A percentile compares a stretch with the other conserved stretches of the same genome.
Conservation (phyloP, 2,113 vertebrate species). For the Zosterops japonicus region DNA sequence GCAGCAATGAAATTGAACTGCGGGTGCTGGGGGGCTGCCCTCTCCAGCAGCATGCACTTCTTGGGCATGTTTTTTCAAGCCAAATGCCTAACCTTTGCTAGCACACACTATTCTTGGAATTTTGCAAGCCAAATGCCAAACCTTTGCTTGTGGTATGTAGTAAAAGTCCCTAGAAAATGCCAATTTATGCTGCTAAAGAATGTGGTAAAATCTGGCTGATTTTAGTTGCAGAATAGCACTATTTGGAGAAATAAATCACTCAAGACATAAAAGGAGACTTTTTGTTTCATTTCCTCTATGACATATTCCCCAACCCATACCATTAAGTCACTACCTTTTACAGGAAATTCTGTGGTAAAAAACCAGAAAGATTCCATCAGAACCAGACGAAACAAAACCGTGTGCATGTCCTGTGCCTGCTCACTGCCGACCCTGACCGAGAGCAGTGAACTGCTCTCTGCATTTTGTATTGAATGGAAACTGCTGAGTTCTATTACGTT, state of each 20-base stretch:
- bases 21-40: background rate
- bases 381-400: background rate
- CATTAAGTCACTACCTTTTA: background rate
- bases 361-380: slow-evolving; percentile 62
- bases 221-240: background rate
- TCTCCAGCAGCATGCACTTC: background rate
- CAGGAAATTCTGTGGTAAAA: slow-evolving; percentile 31
- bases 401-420: background rate
- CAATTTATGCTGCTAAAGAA: background rate
- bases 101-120: background rate
- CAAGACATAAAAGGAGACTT: background rate
- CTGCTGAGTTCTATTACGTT: slow-evolving; percentile 54
- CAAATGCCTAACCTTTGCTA: background rate
- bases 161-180: background rate
- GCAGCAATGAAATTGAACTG: background rate
- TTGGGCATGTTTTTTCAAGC: background rate
- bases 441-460: background rate
- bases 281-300: slow-evolving; percentile 45
- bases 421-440: background rate
- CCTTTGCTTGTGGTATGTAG: background rate
- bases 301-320: slow-evolving; percentile 47
- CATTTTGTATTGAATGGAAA: slow-evolving; percentile 28
- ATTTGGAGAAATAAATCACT: background rate
- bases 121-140: background rate
- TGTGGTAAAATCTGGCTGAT: background rate